Evolutionary conservation across 1,140 invertebrate genomes (phyloP).

Genomic region (Drosophila saltans): DNA sequence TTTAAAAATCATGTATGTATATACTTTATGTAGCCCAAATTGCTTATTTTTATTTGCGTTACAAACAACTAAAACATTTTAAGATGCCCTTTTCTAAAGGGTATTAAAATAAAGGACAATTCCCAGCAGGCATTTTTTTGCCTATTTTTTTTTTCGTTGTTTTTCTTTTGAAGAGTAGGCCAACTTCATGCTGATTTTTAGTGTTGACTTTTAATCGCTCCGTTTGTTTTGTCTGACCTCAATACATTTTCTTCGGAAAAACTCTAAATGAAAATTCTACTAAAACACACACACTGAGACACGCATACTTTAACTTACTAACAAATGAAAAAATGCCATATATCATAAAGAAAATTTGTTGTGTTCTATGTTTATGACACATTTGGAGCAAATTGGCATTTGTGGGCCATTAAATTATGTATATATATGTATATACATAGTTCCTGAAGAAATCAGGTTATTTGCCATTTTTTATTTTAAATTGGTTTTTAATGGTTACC

Average conservation of each 20-base stretch:
- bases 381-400: conserved; percentile 38
- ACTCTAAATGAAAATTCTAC: background rate
- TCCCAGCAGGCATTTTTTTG: conserved; percentile 26
- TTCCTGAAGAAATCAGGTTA: no score
- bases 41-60: no score
- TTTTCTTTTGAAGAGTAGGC: background rate
- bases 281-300: background rate
- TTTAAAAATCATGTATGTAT: no score
- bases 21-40: no score
- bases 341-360: conserved; percentile 31
- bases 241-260: conserved; percentile 14
- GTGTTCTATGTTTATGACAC: conserved; percentile 52
- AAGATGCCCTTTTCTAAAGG: no score
- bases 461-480: conserved; percentile 23
- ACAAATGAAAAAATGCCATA: conserved; percentile 1
- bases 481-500: conserved; percentile 54
- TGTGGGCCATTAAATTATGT: background rate
- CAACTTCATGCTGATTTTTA: conserved; percentile 11
- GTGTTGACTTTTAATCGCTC: conserved; percentile 19
- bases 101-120: conserved; percentile 12
- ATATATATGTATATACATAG: no score
- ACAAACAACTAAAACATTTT: no score
- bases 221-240: conserved; percentile 34
- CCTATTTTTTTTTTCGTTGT: background rate
- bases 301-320: background rate